phyloP scores from a whole-genome alignment of 2,888 invertebrate genomes.

The Apantesis nais region DNA sequence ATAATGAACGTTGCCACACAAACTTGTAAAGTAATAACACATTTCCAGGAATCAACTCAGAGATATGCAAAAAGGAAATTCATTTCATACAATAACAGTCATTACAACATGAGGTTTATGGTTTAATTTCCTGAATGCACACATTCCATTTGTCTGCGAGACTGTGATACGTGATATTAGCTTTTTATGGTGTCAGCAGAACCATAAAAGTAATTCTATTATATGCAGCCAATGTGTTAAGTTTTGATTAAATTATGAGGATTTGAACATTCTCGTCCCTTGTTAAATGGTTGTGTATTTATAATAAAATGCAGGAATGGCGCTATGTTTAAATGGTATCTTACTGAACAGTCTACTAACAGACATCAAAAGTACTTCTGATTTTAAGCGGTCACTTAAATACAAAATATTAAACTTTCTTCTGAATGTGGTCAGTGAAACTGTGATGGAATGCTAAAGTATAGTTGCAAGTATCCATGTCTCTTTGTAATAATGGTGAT shows the following conservation, averaged over 20 bases:
- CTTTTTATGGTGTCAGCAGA: slow-evolving; percentile 62
- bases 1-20: slow-evolving; percentile 13
- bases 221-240: slow-evolving; percentile 56
- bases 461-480: too few species aligned
- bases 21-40: slow-evolving; percentile 24
- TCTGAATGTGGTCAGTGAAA: too few species aligned
- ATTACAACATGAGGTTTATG: slow-evolving; percentile 71
- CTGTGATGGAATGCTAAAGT: too few species aligned
- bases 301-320: neutral
- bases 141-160: slow-evolving; percentile 66
- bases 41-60: slow-evolving; percentile 27
- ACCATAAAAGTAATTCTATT: slow-evolving; percentile 66
- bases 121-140: slow-evolving; percentile 81
- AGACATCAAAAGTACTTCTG: too few species aligned
- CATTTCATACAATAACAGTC: slow-evolving; percentile 60
- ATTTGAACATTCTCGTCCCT: slow-evolving; percentile 9
- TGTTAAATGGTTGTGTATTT: neutral
- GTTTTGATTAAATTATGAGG: slow-evolving; percentile 65
- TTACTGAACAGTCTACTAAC: too few species aligned
- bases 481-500: too few species aligned
- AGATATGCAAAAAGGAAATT: slow-evolving; percentile 59
- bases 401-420: too few species aligned
- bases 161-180: slow-evolving; percentile 64
- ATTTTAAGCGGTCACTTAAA: too few species aligned
- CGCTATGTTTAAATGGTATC: neutral